Evolutionary conservation across 2,113 vertebrate genomes (phyloP).

Genomic region (Sclerurus mexicanus): DNA sequence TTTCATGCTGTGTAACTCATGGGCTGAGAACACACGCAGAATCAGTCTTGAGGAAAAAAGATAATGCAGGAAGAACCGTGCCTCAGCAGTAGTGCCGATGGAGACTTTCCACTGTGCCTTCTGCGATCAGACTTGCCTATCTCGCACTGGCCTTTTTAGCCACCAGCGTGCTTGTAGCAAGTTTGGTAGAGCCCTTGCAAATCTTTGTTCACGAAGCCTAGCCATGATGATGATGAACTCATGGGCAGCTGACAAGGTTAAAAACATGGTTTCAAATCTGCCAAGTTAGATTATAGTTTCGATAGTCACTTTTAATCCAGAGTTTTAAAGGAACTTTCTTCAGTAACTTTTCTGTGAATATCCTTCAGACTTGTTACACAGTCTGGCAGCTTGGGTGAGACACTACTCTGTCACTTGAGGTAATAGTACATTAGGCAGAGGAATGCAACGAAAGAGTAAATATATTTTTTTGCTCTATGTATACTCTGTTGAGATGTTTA

Average conservation of each 20-base stretch:
- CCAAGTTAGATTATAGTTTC: not conserved
- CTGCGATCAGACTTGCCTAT: too few relatives aligned
- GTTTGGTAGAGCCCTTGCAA: too few relatives aligned
- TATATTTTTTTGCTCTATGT: not conserved
- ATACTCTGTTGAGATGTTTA: not conserved
- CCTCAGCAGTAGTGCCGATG: too few relatives aligned
- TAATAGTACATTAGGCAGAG: not conserved
- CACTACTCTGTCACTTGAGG: not conserved
- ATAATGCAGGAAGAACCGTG: too few relatives aligned
- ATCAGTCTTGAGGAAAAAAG: too few relatives aligned
- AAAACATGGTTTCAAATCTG: constrained; percentile 3
- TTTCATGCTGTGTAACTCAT: not conserved
- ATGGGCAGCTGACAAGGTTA: constrained; percentile 35
- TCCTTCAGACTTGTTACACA: not conserved
- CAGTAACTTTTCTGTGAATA: not conserved
- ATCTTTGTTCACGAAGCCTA: too few relatives aligned
- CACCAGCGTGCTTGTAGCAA: too few relatives aligned
- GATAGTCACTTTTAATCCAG: not conserved
- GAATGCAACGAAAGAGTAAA: not conserved
- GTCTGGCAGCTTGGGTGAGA: not conserved
- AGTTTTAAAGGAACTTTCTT: not conserved
- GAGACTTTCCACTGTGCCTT: too few relatives aligned
- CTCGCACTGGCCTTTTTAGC: too few relatives aligned
- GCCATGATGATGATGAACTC: too few relatives aligned
- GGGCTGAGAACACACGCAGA: too few relatives aligned